These are phyloP conservation scores for Euspilapteryx auroguttella DNA, from an alignment of 2,888 invertebrate species.

Conservation along the genomic window DNA sequence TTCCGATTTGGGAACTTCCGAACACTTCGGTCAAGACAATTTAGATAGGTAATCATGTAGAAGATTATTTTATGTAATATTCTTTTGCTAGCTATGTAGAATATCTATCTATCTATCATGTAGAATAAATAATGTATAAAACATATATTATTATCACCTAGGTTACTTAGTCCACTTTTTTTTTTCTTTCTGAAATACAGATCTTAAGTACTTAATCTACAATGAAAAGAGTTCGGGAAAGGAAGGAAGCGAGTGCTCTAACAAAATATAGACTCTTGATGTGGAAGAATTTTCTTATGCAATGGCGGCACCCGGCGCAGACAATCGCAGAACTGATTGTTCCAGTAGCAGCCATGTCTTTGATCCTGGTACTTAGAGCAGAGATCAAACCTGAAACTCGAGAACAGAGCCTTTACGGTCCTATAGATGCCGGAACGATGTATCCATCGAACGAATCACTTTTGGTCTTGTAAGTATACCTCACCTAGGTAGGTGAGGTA, in stretches of 20 bases:
- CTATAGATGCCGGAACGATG: constrained; percentile 24
- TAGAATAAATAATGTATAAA: too few species aligned
- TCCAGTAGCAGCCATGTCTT: constrained; percentile 66
- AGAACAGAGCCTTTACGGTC: constrained; percentile 16
- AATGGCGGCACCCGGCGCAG: constrained; percentile 71
- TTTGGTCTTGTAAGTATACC: neutral
- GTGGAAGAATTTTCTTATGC: constrained; percentile 84
- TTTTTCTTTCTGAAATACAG: too few species aligned
- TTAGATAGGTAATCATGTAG: too few species aligned
- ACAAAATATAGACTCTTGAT: constrained; percentile 70
- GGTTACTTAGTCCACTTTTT: too few species aligned
- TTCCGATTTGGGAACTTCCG: too few species aligned
- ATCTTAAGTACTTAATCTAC: too few species aligned
- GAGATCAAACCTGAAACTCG: constrained; percentile 59
- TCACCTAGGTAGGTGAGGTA: constrained; percentile 1
- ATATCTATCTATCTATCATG: constrained; percentile 9
- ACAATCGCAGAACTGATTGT: constrained; percentile 68
- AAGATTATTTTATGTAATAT: neutral
- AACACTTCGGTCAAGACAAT: too few species aligned
- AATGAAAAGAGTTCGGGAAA: constrained; percentile 8
- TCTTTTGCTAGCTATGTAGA: neutral
- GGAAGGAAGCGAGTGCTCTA: constrained; percentile 25
- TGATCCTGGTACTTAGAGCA: constrained; percentile 71
- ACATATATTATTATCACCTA: too few species aligned
- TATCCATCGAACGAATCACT: constrained; percentile 11